Conservation (phyloP, 2,113 vertebrate species). For the Climacteris rufus region DNA sequence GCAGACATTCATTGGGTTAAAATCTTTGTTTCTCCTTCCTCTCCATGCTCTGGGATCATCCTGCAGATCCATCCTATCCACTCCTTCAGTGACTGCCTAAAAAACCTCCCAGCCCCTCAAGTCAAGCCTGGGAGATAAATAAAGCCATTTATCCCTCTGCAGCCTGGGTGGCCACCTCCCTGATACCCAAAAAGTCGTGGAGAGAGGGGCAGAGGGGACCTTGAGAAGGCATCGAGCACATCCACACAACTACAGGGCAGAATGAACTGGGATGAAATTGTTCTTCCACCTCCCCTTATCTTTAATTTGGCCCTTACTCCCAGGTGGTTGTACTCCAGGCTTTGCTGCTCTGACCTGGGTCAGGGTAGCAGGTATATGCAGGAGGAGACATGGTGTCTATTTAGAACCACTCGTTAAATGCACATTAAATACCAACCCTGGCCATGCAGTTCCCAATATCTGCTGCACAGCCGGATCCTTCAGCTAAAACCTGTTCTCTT, state of each 20-base stretch:
- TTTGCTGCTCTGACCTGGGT: neutral
- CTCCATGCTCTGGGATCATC: neutral
- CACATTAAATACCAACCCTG: neutral
- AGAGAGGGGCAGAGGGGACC: neutral
- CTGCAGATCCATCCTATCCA: neutral
- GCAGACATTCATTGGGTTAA: fast-evolving
- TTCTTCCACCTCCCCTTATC: neutral
- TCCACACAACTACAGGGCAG: neutral
- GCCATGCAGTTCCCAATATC: neutral
- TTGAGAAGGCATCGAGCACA: fast-evolving
- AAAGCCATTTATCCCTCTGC: neutral
- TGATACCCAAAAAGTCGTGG: neutral
- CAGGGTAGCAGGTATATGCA: neutral
- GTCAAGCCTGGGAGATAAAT: neutral
- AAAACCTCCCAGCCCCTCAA: neutral
- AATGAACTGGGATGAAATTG: fast-evolving
- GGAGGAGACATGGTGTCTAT: neutral
- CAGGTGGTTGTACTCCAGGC: neutral
- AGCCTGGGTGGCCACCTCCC: neutral
- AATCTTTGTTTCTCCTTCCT: neutral
- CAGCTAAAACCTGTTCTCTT: neutral
- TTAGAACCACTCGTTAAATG: neutral
- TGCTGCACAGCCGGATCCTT: neutral
- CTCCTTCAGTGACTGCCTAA: neutral
- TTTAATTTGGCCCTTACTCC: neutral